Evolutionary conservation across 2,113 vertebrate species (phyloP).

Genomic region (Lynx canadensis): DNA sequence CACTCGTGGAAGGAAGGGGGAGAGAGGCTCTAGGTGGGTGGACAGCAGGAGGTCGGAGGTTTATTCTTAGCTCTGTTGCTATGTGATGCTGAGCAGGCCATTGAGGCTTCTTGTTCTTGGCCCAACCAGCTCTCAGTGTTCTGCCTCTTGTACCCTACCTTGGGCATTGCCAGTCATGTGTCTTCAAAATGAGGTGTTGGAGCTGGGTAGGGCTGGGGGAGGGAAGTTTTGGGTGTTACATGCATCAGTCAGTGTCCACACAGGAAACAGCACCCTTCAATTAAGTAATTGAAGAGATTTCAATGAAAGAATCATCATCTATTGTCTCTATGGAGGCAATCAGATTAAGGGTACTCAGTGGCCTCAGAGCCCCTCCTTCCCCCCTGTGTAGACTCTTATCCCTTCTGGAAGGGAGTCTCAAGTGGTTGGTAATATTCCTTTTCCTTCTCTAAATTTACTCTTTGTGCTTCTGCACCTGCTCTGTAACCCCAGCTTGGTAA

Average conservation of each 20-base stretch:
- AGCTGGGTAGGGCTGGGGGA: accelerated
- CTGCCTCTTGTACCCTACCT: not conserved
- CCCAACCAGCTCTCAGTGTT: not conserved
- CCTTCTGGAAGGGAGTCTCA: not conserved
- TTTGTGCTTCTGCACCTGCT: not conserved
- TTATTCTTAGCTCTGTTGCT: conserved; percentile 35
- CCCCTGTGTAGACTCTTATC: not conserved
- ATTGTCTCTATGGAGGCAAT: accelerated
- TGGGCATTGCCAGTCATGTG: not conserved
- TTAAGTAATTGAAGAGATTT: not conserved
- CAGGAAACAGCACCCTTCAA: not conserved
- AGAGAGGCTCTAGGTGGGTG: not conserved
- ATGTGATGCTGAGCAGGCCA: not conserved
- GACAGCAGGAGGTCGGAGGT: not conserved
- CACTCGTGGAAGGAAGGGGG: not conserved
- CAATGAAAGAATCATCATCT: not conserved
- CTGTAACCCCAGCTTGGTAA: no score
- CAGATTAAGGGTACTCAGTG: not conserved
- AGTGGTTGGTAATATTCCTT: not conserved
- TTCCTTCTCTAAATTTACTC: not conserved
- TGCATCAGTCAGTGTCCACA: not conserved
- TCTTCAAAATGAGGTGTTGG: not conserved
- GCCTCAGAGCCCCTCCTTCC: not conserved
- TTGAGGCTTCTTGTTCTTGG: not conserved
- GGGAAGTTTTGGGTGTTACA: not conserved